Base-by-base conservation (phyloP, 2,797 vertebrate genomes). In the Vespertilio murinus region DNA sequence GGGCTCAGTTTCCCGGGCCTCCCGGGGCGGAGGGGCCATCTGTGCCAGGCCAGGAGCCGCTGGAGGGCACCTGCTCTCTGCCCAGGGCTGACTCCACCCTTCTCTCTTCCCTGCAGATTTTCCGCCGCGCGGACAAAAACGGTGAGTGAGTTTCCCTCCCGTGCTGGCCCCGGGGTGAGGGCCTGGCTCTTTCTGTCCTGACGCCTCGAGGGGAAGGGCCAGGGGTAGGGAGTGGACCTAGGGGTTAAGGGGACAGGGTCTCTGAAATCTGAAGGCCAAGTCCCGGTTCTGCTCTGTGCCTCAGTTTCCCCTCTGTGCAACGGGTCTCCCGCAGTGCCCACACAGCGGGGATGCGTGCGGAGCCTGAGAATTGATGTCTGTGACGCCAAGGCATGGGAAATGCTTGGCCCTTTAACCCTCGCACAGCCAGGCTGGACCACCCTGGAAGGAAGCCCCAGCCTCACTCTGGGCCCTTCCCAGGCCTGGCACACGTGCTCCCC, bases 61-160 rank as follows among this genome's bases (percentile, higher is more conserved):
- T 16, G 38, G 69, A 69, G 78, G 61, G n/a, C 4, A 0, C n/a
- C 67, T 33, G n/a, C 52, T 17, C 6, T 61, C 30, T 11, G 56
- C 74, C 23, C 18, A 1, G 22, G 0, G 17, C 85, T 94, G 79
- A 96, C 71, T 28, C 0, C 0, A 2, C 12, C 8, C 0, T 0
- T 10, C 8, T 93, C 78, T 93, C 97, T 45, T 97, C 80, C 90
- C 96, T 95, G 92, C 97, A 98, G 98, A 98, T 98, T 95, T 98
- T 98, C 96, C 98, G 98, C 49, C 97, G 98, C 49, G 98, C 98
- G 0, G 98, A 98, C 97, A 98, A 98, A 95, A 98, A 98, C 70
- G 98, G 98, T 98, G 88, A 98, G 98, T 98, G 88, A 98, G 98
- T 98, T 45, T 7, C 73, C 54, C n/a, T 28, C 33, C 23, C 1